Percentiles rank a stretch among this genome's conserved stretches.
Evolutionary conservation across 1,140 invertebrate species (phyloP).

Genomic region (Gonioctena quinquepunctata): DNA sequence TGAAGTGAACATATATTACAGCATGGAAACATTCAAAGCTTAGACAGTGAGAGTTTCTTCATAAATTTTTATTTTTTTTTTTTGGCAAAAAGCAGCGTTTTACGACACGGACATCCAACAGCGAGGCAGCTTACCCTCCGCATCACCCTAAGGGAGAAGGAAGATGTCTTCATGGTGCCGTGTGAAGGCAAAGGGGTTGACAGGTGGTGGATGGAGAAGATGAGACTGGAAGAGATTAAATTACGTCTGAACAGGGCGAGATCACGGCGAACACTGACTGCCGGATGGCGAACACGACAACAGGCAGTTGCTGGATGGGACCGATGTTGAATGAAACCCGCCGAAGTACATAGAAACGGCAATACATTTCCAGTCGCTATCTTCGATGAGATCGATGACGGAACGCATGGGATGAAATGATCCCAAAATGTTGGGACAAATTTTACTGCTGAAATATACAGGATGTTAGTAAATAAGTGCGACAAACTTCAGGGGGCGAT

Average conservation of each 20-base stretch:
- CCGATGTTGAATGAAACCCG: neutral
- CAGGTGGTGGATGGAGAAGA: neutral
- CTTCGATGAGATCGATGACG: neutral
- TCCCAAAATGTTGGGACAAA: neutral
- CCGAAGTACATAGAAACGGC: neutral
- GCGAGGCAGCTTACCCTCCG: slow-evolving; percentile 67
- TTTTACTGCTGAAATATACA: too few relatives aligned
- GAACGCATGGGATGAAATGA: too few relatives aligned
- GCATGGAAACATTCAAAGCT: neutral
- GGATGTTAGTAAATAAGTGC: too few relatives aligned
- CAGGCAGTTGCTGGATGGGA: neutral
- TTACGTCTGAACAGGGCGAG: slow-evolving; percentile 13
- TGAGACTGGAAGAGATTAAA: neutral
- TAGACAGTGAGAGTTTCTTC: neutral
- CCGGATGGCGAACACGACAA: neutral
- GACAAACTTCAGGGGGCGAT: too few relatives aligned
- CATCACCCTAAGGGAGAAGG: slow-evolving; percentile 76
- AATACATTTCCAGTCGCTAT: neutral
- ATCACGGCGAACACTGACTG: slow-evolving; percentile 17
- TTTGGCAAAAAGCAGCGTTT: neutral
- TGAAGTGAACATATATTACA: too few relatives aligned
- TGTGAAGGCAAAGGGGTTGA: slow-evolving; percentile 32
- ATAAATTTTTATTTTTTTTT: neutral
- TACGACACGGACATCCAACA: slow-evolving; percentile 35
- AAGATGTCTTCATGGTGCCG: slow-evolving; percentile 74